Conservation (phyloP, 2,888 invertebrate species). For the Axea sp. region DNA sequence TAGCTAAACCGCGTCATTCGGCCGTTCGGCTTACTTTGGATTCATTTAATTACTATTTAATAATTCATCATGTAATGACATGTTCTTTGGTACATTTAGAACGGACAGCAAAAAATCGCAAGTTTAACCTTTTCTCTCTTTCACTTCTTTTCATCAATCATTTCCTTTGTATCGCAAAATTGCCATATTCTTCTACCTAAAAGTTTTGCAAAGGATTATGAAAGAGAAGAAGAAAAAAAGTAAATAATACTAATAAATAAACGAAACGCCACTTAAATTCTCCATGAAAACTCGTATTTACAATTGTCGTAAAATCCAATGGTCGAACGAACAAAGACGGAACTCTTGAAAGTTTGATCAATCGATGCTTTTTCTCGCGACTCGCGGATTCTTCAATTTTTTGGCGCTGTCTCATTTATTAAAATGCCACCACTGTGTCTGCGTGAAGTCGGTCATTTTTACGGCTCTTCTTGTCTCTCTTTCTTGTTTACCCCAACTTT, state of each 20-base stretch:
- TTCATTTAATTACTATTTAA: slow-evolving; percentile 63
- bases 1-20: slow-evolving; percentile 65
- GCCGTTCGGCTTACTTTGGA: slow-evolving; percentile 65
- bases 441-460: slow-evolving; percentile 69
- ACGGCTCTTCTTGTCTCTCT: slow-evolving; percentile 30
- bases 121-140: slow-evolving; percentile 63
- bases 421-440: slow-evolving; percentile 76
- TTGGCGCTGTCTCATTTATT: slow-evolving; percentile 76
- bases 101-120: slow-evolving; percentile 74
- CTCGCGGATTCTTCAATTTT: slow-evolving; percentile 39
- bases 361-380: slow-evolving; percentile 6
- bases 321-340: slow-evolving; percentile 31
- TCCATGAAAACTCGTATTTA: slow-evolving; percentile 31
- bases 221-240: slow-evolving; percentile 25
- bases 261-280: slow-evolving; percentile 38
- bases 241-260: slow-evolving; percentile 43
- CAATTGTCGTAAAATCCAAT: slow-evolving; percentile 44
- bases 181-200: slow-evolving; percentile 33
- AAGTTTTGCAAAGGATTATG: slow-evolving; percentile 48
- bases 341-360: slow-evolving; percentile 2
- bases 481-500: slow-evolving; percentile 46
- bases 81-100: slow-evolving; percentile 78
- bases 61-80: slow-evolving; percentile 66
- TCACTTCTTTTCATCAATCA: slow-evolving; percentile 49
- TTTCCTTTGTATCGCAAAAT: slow-evolving; percentile 41